These are phyloP conservation scores for Acromyrmex charruanus DNA, from an alignment of 1,140 invertebrate genomes.

Conservation along the genomic window DNA sequence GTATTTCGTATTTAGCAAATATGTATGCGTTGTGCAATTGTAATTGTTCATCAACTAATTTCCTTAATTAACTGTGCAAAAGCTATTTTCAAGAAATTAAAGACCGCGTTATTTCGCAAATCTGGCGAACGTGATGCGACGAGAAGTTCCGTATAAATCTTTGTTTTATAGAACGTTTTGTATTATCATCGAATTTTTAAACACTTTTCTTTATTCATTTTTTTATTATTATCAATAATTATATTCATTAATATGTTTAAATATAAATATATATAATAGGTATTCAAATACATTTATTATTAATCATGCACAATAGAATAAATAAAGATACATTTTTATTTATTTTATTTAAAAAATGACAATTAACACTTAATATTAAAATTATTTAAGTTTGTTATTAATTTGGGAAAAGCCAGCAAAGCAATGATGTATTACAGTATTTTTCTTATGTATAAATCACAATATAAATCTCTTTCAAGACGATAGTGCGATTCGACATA, in stretches of 20 bases:
- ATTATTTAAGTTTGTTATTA: constrained; percentile 12
- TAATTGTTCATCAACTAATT: constrained; percentile 76
- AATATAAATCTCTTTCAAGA: constrained; percentile 33
- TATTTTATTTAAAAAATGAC: neutral
- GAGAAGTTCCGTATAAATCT: neutral
- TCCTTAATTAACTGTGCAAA: constrained; percentile 70
- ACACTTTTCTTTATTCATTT: neutral
- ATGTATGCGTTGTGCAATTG: constrained; percentile 73
- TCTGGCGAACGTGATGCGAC: neutral
- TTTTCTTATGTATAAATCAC: constrained; percentile 35
- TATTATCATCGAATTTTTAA: neutral
- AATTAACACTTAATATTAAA: constrained; percentile 4
- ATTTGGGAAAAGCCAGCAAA: constrained; percentile 17
- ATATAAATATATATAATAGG: neutral
- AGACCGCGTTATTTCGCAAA: constrained; percentile 24
- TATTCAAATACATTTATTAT: neutral
- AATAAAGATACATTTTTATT: neutral
- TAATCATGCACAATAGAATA: neutral
- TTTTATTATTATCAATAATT: neutral
- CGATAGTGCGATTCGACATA: constrained; percentile 28
- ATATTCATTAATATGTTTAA: neutral
- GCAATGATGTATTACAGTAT: neutral
- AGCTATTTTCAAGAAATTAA: constrained; percentile 68
- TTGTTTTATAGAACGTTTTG: neutral
- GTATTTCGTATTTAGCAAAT: constrained; percentile 65